phyloP scores from a whole-genome alignment of 2,113 vertebrate genomes.

The Macaca fascicularis region T2T-MFA8v1.1 NC_088378.1:80183501-80184000 shows the following conservation, averaged over 20 bases:
- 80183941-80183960: not conserved
- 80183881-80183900: not conserved
- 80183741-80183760: not conserved
- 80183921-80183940: not conserved
- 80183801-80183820: not conserved
- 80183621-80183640: not conserved
- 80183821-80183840: conserved; percentile 32
- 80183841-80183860: not conserved
- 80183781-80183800: not conserved
- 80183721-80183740: not conserved
- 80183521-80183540: not conserved
- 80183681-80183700: not conserved
- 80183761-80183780: not conserved
- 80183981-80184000: not conserved
- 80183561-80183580: not conserved
- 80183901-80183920: not conserved
- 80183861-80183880: not conserved
- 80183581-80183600: not conserved
- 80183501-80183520: not conserved
- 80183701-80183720: not conserved
- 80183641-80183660: not conserved
- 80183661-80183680: not conserved
- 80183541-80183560: not conserved
- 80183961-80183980: not conserved
- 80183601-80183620: not conserved